phyloP scores from a whole-genome alignment of 35 echinoderm and acorn worm genomes.

The Ophiothrix spiculata region DNA sequence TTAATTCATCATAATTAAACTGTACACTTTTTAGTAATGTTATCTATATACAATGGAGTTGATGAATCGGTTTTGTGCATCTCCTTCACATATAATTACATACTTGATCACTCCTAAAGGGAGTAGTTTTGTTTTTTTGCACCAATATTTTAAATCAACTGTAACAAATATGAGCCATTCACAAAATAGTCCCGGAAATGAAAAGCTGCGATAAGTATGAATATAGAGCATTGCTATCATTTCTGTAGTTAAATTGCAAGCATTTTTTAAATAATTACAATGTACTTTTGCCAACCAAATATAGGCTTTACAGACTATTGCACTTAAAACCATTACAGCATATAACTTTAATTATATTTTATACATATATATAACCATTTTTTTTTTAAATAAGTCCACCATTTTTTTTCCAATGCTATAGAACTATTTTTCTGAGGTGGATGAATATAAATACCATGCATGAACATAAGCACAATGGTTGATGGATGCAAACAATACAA shows the following conservation, averaged over 20 bases:
- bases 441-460: slow-evolving; percentile 5
- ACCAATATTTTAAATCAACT: neutral
- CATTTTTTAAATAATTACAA: neutral
- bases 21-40: neutral
- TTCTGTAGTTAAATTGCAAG: neutral
- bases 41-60: neutral
- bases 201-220: neutral
- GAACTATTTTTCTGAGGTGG: slow-evolving; percentile 1
- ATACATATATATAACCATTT: neutral
- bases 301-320: neutral
- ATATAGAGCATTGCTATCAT: neutral
- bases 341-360: neutral
- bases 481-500: neutral
- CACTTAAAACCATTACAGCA: neutral
- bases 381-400: neutral
- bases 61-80: neutral
- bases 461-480: neutral
- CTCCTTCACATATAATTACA: neutral
- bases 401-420: neutral
- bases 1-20: neutral
- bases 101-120: neutral
- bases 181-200: neutral
- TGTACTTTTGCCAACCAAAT: neutral
- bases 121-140: neutral
- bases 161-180: neutral